Conservation (phyloP, 2,888 invertebrate genomes). For the Catocala nupta region DNA sequence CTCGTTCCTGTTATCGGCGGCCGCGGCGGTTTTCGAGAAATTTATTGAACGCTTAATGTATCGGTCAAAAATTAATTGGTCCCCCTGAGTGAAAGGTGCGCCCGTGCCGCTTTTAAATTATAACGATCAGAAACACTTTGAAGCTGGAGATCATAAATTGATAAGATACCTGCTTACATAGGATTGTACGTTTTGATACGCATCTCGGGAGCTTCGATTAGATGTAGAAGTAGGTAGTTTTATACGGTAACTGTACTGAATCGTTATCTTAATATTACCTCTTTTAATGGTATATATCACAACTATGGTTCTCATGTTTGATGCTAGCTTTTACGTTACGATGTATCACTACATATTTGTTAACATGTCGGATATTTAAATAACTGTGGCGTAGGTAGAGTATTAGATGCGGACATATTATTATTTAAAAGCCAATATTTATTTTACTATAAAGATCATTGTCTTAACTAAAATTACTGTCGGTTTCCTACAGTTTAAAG, state of each 20-base stretch:
- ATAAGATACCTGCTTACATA: conserved; percentile 55
- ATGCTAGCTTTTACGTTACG: neutral
- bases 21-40: conserved; percentile 71
- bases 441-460: too few species aligned
- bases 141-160: conserved; percentile 63
- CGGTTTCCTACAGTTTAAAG: too few species aligned
- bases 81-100: conserved; percentile 73
- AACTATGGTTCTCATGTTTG: neutral
- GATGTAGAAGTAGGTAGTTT: conserved; percentile 26
- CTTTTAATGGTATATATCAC: conserved; percentile 1
- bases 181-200: conserved; percentile 37
- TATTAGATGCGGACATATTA: too few species aligned
- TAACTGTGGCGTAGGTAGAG: too few species aligned
- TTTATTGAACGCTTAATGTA: conserved; percentile 81
- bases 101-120: conserved; percentile 75
- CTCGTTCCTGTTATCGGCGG: conserved; percentile 71
- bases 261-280: conserved; percentile 12
- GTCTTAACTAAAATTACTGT: too few species aligned
- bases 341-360: neutral
- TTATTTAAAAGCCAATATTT: too few species aligned
- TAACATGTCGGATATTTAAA: neutral
- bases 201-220: conserved; percentile 34
- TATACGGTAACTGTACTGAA: conserved; percentile 23
- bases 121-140: conserved; percentile 74
- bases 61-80: conserved; percentile 80